Percentiles rank a stretch among this genome's conserved stretches.
Evolutionary conservation across 2,888 invertebrate species (phyloP).

Genomic region (Bimastos eiseni): DNA sequence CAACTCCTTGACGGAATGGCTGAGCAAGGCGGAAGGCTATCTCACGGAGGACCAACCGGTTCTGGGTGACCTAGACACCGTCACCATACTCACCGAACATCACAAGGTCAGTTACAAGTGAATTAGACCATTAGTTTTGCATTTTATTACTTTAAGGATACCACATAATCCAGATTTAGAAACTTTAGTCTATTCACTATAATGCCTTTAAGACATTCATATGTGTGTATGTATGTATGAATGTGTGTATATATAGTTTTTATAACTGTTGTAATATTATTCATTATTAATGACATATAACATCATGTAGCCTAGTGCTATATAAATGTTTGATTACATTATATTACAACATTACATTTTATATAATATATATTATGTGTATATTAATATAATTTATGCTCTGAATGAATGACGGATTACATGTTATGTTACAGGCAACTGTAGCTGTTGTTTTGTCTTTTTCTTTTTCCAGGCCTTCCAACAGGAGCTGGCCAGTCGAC

Average conservation of each 20-base stretch:
- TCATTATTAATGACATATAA: no score
- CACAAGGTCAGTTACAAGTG: conserved; percentile 56
- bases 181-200: no score
- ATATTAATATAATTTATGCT: not conserved
- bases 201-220: not conserved
- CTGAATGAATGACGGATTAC: not conserved
- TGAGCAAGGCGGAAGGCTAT: conserved; percentile 57
- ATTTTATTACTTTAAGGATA: no score
- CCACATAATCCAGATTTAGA: no score
- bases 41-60: conserved; percentile 58
- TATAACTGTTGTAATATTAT: no score
- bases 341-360: no score
- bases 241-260: no score
- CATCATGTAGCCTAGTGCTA: no score
- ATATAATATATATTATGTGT: no score
- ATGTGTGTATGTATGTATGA: not conserved
- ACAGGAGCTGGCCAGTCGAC: conserved; percentile 53
- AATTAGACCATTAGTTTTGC: not conserved
- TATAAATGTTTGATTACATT: no score
- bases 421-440: not conserved
- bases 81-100: conserved; percentile 60
- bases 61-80: conserved; percentile 61
- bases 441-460: not conserved
- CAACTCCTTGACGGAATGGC: conserved; percentile 59
- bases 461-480: conserved; percentile 54